Percentiles rank a stretch among this genome's conserved stretches.
These are phyloP conservation scores for Maniola jurtina DNA, from an alignment of 1,140 invertebrate genomes.

Conservation along the genomic window DNA sequence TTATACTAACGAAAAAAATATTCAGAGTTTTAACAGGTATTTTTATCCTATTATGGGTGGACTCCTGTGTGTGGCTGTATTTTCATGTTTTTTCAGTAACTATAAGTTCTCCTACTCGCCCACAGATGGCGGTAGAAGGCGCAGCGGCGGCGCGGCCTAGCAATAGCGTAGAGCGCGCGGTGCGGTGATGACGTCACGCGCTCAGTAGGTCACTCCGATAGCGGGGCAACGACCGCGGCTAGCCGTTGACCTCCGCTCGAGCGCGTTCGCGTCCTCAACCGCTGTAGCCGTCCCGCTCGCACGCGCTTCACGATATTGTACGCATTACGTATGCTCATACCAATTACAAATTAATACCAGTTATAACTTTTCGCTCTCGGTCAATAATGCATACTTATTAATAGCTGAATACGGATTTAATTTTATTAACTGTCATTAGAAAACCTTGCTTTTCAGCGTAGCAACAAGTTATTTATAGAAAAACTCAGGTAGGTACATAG, in stretches of 20 bases:
- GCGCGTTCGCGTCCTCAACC: slow-evolving; percentile 70
- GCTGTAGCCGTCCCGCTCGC: slow-evolving; percentile 52
- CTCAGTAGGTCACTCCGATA: slow-evolving; percentile 80
- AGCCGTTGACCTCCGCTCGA: slow-evolving; percentile 79
- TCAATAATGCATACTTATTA: slow-evolving; percentile 22
- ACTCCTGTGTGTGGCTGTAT: too few species aligned
- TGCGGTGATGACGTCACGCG: slow-evolving; percentile 76
- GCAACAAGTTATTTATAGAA: too few species aligned
- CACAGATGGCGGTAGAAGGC: slow-evolving; percentile 62
- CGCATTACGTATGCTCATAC: slow-evolving; percentile 50
- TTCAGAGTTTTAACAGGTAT: too few species aligned
- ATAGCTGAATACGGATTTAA: slow-evolving; percentile 5
- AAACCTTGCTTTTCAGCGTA: too few species aligned
- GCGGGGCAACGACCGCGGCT: slow-evolving; percentile 79
- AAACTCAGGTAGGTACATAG: too few species aligned
- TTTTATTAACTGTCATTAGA: background rate
- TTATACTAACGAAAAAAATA: too few species aligned
- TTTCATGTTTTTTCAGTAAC: background rate
- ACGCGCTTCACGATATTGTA: slow-evolving; percentile 62
- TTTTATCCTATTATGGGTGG: too few species aligned
- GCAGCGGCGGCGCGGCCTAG: slow-evolving; percentile 27
- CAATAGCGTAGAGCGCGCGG: slow-evolving; percentile 65
- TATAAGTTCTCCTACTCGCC: slow-evolving; percentile 54
- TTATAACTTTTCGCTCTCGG: slow-evolving; percentile 36
- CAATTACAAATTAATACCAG: slow-evolving; percentile 15